These are phyloP conservation scores for Osmerus eperlanus DNA, from an alignment of 2,113 vertebrate genomes.

Conservation along the genomic window DNA sequence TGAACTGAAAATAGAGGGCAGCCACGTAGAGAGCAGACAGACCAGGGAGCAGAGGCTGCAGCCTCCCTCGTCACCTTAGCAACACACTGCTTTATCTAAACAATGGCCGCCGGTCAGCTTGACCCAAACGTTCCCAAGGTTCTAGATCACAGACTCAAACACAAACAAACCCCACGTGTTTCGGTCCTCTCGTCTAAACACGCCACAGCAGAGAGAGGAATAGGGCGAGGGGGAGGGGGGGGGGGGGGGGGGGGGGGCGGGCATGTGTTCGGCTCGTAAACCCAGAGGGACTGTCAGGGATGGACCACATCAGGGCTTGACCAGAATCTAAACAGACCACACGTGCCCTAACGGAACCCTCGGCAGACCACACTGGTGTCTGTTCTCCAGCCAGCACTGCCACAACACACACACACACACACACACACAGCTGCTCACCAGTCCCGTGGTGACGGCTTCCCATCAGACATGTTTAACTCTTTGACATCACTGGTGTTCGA, in stretches of 20 bases:
- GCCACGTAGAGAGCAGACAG: constrained; percentile 32
- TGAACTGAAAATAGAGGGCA: constrained; percentile 53
- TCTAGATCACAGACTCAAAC: not conserved
- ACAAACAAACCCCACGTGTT: not conserved
- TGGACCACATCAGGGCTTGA: constrained; percentile 52
- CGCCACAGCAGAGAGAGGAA: not conserved
- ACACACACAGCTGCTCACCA: constrained; percentile 30
- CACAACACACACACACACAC: not conserved
- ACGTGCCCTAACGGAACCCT: constrained; percentile 48
- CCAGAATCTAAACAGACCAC: constrained; percentile 56
- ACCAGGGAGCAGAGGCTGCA: constrained; percentile 13
- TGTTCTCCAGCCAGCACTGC: not conserved
- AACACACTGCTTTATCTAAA: not conserved
- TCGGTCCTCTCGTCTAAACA: not conserved
- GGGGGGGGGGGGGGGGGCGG: not conserved
- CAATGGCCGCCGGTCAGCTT: not conserved
- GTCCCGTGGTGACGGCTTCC: constrained; percentile 52
- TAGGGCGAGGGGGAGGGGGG: not conserved
- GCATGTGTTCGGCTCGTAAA: constrained; percentile 1
- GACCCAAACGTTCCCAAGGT: not conserved
- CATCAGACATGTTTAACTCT: constrained; percentile 8
- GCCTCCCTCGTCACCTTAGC: not conserved
- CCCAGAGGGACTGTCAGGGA: not conserved
- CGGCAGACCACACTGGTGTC: constrained; percentile 42
- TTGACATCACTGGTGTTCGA: not conserved